Percentiles rank a stretch among this genome's conserved stretches.
These are phyloP conservation scores for Bubo blakistoni DNA, from an alignment of 2,113 vertebrate species.

Conservation along the genomic window DNA sequence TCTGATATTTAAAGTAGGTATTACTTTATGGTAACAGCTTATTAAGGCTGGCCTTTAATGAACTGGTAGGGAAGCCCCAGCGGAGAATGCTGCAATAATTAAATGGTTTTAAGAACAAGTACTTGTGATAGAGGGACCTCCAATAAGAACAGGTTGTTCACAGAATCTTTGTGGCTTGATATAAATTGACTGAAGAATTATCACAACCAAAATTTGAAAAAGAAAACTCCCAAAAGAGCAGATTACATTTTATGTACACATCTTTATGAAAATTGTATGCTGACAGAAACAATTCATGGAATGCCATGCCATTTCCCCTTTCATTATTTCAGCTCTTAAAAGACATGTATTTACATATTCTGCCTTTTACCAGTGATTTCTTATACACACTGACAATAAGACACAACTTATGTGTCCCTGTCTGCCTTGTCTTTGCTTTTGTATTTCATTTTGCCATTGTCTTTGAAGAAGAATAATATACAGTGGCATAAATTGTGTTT, in stretches of 20 bases:
- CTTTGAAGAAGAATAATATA: constrained; percentile 13
- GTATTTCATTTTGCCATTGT: constrained; percentile 5
- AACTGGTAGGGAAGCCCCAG: neutral
- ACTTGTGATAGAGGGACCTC: neutral
- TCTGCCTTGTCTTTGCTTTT: constrained; percentile 13
- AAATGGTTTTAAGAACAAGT: neutral
- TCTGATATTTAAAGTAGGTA: neutral
- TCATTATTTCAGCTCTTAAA: neutral
- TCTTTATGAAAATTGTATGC: neutral
- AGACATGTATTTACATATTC: neutral
- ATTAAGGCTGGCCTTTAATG: neutral
- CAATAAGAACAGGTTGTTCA: neutral
- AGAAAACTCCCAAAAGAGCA: neutral
- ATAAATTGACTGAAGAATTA: neutral
- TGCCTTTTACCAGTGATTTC: constrained; percentile 19
- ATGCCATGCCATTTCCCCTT: neutral
- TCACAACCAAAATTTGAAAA: neutral
- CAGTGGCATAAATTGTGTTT: constrained; percentile 14
- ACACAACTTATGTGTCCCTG: neutral
- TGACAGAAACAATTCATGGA: neutral
- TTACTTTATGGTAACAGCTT: neutral
- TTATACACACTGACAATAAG: neutral
- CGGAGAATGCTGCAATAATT: neutral
- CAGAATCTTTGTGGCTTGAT: neutral
- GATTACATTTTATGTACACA: neutral